Evolutionary conservation across 2,888 invertebrate genomes (phyloP), one percentile per base, ranked within the genome.

Genomic region (Caenorhabditis sinica): DNA sequence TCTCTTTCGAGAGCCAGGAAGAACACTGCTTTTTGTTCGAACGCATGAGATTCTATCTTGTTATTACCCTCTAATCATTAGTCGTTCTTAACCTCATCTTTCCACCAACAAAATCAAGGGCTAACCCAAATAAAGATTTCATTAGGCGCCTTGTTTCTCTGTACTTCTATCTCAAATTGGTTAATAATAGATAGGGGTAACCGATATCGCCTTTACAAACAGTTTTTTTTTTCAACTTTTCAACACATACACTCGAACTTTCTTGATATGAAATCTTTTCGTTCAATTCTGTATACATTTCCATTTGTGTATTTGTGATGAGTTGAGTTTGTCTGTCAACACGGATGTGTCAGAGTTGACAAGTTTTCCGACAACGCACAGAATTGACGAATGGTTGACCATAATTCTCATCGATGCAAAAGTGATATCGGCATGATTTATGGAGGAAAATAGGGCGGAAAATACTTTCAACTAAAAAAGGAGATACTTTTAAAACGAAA

Each of bases 251-350:
- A 30, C 36, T 30, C 66, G 33, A 20, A 23, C 9, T 56, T 49
- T 53, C n/a, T 58, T 36, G 43, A 20, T 36, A 11, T 28, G 15
- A 36, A 28, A 69, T 40, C 11, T n/a, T 40, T 56, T 56, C 56
- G 56, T 69, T 56, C 60, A 5, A 60, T 11, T 11, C 58, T 30
- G 61, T 71, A 51, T 56, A 71, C 63, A 51, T 77, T 77, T 71
- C 61, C 25, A 72, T 79, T 65, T 65, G 79, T 72, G 79, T 72
- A 72, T 72, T 79, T 79, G 71, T 79, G 79, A 79, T 79, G 79
- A 77, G 77, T 77, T 71, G 61, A 77, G 77, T 77, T 77, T 56
- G 63, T 65, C 63, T 79, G 79, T 79, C 79, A 79, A 79, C 63
- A 79, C 63, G 71, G 79, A 72, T 79, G 79, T 72, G 79, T 79